Percentiles rank a stretch among this genome's conserved stretches.
phyloP scores from a whole-genome alignment of 2,888 invertebrate genomes.

The Gasteruption jaculator region DNA sequence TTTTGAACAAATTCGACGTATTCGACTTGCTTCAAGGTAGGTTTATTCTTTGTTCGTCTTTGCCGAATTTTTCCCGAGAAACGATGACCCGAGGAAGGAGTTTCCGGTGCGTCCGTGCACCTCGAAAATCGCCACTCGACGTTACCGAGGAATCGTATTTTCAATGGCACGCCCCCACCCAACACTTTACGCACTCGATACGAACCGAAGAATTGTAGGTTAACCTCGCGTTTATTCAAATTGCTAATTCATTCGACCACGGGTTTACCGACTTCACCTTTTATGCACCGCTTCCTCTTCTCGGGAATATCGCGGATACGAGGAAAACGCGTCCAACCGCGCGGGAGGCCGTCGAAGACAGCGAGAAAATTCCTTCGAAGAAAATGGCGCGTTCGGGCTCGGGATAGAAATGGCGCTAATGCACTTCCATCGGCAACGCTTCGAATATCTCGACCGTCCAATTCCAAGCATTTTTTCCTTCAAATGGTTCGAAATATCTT shows the following conservation, averaged over 20 bases:
- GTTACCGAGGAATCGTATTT: slow-evolving; percentile 1
- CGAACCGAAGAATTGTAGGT: slow-evolving; percentile 42
- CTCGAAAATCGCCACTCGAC: no score
- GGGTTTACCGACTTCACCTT: no score
- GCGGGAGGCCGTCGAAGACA: slow-evolving; percentile 14
- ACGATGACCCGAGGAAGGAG: no score
- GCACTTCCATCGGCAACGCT: slow-evolving; percentile 34
- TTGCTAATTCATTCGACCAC: slow-evolving; percentile 16
- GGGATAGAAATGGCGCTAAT: slow-evolving; percentile 50
- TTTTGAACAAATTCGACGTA: slow-evolving; percentile 53
- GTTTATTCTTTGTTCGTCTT: slow-evolving; percentile 15
- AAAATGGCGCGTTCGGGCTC: slow-evolving; percentile 50
- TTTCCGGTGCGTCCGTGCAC: no score
- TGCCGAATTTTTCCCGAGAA: no score
- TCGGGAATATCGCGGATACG: no score
- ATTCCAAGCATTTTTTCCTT: no score
- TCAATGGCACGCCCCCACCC: slow-evolving; percentile 35
- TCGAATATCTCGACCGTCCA: slow-evolving; percentile 31
- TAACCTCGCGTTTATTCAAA: no score
- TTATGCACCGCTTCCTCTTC: no score
- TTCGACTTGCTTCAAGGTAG: slow-evolving; percentile 28
- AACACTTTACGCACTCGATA: slow-evolving; percentile 35
- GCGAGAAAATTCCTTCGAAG: slow-evolving; percentile 32
- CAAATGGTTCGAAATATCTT: no score
- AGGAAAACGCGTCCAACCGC: no score